phyloP scores from a whole-genome alignment of 1,140 invertebrate genomes.

The Neodiprion pinetum region DNA sequence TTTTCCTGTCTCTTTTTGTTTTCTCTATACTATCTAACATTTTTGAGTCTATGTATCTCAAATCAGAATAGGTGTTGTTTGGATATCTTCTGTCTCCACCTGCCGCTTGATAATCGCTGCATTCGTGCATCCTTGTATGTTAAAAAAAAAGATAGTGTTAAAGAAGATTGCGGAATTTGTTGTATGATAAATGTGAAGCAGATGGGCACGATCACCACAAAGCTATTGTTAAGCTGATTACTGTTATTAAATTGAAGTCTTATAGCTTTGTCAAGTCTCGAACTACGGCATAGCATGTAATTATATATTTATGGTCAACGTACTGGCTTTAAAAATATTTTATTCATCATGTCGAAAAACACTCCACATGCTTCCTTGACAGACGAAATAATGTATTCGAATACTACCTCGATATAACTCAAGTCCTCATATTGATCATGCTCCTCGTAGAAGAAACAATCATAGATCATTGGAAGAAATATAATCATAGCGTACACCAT shows the following conservation, averaged over 20 bases:
- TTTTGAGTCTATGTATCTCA: not conserved
- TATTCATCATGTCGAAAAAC: conserved; percentile 37
- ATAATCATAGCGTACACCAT: conserved; percentile 44
- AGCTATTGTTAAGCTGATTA: not conserved
- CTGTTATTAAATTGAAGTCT: not conserved
- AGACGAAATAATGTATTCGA: conserved; percentile 45
- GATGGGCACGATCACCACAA: no score
- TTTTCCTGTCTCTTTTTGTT: no score
- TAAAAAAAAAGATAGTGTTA: not conserved
- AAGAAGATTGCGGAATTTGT: no score
- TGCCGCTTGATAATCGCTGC: not conserved
- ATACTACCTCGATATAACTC: conserved; percentile 40
- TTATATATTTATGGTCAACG: conserved; percentile 22
- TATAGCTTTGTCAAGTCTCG: not conserved
- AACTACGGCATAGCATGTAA: not conserved
- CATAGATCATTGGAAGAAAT: conserved; percentile 46
- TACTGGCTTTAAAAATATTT: conserved; percentile 46
- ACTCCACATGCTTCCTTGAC: conserved; percentile 47
- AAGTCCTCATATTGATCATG: conserved; percentile 42
- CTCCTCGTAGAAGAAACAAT: conserved; percentile 45
- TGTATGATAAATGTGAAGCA: no score
- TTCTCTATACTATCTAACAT: no score
- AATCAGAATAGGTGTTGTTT: not conserved
- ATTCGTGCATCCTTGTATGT: not conserved
- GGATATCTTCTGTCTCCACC: conserved; percentile 3